Percentiles rank a stretch among this genome's conserved stretches.
Evolutionary conservation across 2,797 vertebrate genomes (phyloP).

Genomic region (Danio jaintianensis): DNA sequence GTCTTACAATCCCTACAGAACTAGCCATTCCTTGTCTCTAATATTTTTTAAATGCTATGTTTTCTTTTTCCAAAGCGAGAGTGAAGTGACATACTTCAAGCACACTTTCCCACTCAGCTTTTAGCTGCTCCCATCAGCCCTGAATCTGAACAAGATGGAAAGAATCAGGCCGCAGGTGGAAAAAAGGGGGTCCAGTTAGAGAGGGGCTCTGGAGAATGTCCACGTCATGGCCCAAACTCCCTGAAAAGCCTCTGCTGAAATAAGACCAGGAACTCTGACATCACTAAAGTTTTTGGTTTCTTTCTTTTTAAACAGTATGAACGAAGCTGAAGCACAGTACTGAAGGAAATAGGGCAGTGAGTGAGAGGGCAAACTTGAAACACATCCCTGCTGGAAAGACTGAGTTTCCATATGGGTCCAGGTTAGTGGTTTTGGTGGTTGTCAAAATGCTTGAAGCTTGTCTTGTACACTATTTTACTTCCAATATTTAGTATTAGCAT

Average conservation of each 20-base stretch:
- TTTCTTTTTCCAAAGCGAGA: conserved; percentile 8
- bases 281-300: conserved; percentile 64
- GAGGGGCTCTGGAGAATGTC: conserved; percentile 70
- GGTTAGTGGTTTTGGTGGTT: neutral
- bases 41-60: neutral
- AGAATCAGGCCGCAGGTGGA: conserved; percentile 58
- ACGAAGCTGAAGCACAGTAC: neutral
- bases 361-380: conserved; percentile 5
- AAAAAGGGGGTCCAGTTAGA: conserved; percentile 56
- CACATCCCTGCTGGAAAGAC: neutral
- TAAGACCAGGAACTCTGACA: conserved; percentile 71
- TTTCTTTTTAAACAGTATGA: conserved; percentile 52
- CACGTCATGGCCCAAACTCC: conserved; percentile 51
- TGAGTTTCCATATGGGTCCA: neutral
- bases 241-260: conserved; percentile 62
- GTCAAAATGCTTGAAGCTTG: too few species aligned
- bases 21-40: neutral
- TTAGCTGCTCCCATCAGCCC: conserved; percentile 18
- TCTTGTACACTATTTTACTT: neutral
- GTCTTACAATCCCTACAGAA: neutral
- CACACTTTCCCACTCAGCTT: conserved; percentile 11
- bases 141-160: conserved; percentile 57
- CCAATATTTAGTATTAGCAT: neutral
- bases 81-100: neutral
- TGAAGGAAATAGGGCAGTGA: neutral